Percentiles rank a stretch among this genome's conserved stretches.
These are phyloP conservation scores for Pyrrhia umbra DNA, from an alignment of 2,888 invertebrate species.

Conservation along the genomic window DNA sequence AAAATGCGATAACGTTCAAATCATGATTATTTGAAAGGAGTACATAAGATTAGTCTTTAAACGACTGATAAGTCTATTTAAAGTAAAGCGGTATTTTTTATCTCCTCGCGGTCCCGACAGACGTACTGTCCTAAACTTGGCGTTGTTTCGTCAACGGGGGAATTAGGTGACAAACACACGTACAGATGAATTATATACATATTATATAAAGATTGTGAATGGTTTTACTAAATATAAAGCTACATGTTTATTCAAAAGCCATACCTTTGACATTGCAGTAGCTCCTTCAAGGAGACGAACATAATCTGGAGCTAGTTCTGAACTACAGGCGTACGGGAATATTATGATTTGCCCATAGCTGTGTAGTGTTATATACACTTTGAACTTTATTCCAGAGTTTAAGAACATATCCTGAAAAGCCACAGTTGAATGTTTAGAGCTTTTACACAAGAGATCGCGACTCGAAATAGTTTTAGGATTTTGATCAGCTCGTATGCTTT, in stretches of 20 bases:
- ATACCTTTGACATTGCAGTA: conserved; percentile 84
- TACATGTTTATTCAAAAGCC: background rate
- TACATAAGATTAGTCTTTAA: background rate
- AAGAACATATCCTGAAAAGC: conserved; percentile 76
- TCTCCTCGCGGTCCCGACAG: no score
- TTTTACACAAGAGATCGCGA: no score
- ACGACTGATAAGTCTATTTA: background rate
- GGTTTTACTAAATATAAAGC: background rate
- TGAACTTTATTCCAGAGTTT: conserved; percentile 75
- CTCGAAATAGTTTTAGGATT: background rate
- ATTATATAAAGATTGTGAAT: no score
- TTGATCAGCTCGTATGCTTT: no score
- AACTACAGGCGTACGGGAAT: conserved; percentile 80
- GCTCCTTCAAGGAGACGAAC: conserved; percentile 82
- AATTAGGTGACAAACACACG: no score
- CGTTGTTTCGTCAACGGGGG: no score
- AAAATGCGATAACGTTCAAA: background rate
- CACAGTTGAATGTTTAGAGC: background rate
- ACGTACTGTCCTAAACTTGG: no score
- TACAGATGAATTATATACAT: no score
- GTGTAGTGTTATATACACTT: conserved; percentile 84
- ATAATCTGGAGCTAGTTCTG: conserved; percentile 81
- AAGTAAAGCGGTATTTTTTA: background rate
- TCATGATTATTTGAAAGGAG: background rate
- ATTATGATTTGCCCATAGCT: conserved; percentile 85